phyloP scores from a whole-genome alignment of 2,888 invertebrate species.

The Branchipolynoe longqiensis region DNA sequence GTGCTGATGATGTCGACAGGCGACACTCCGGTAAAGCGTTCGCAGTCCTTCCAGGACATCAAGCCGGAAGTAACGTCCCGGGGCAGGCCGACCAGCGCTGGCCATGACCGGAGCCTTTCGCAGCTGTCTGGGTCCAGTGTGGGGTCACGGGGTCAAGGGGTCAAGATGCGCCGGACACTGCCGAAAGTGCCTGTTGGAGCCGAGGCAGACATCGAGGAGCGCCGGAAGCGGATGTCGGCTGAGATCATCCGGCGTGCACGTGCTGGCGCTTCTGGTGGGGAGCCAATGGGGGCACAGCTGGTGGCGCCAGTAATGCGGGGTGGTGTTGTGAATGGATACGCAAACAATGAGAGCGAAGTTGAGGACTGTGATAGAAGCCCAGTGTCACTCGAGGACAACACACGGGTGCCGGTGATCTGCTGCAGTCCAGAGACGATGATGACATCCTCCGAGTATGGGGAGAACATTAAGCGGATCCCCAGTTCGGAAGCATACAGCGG shows the following conservation, averaged over 20 bases:
- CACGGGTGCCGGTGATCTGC: constrained; percentile 4
- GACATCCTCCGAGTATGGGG: neutral
- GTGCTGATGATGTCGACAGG: neutral
- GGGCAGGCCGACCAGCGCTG: constrained; percentile 46
- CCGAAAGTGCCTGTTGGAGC: constrained; percentile 52
- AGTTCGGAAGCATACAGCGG: constrained; percentile 7
- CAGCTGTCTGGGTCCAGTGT: neutral
- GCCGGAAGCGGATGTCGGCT: constrained; percentile 46
- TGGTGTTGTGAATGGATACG: neutral
- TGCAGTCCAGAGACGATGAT: constrained; percentile 14
- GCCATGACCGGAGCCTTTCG: neutral
- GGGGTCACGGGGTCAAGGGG: neutral
- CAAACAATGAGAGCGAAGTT: neutral
- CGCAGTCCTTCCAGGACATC: constrained; percentile 52
- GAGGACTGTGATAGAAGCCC: neutral
- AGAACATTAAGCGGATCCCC: neutral
- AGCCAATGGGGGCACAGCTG: neutral
- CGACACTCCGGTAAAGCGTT: constrained; percentile 19
- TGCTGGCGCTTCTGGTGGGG: neutral
- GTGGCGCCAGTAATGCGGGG: neutral
- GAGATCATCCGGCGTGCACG: constrained; percentile 30
- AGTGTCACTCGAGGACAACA: constrained; percentile 4
- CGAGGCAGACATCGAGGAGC: constrained; percentile 48
- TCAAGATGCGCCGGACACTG: constrained; percentile 41
- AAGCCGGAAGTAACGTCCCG: neutral